Evolutionary conservation across 2,113 vertebrate genomes (phyloP).

Genomic region (Platichthys stellatus): DNA sequence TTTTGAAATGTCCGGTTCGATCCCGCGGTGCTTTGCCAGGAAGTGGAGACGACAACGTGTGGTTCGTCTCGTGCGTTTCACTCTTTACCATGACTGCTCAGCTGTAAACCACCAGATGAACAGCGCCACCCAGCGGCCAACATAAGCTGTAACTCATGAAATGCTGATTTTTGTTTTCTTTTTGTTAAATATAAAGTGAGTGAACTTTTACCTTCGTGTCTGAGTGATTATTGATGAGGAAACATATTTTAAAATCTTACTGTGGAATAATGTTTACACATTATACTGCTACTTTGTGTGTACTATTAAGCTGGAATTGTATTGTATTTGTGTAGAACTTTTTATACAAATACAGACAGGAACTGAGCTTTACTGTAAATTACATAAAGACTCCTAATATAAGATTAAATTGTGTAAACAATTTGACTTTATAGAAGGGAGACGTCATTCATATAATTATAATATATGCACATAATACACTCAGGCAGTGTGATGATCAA

Average conservation of each 20-base stretch:
- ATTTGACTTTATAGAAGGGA: too few species aligned
- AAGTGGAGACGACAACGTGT: conserved; percentile 92
- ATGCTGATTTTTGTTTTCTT: conserved; percentile 87
- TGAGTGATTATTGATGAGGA: conserved; percentile 10
- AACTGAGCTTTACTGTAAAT: too few species aligned
- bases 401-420: too few species aligned
- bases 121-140: conserved; percentile 88
- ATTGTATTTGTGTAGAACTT: too few species aligned
- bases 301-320: too few species aligned
- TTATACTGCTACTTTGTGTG: neutral
- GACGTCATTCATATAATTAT: too few species aligned
- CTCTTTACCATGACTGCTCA: conserved; percentile 88
- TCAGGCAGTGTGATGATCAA: too few species aligned
- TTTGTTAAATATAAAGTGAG: conserved; percentile 89
- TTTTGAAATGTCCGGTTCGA: conserved; percentile 58
- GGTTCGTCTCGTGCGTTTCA: conserved; percentile 82
- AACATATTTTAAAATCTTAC: neutral
- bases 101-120: conserved; percentile 85
- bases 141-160: conserved; percentile 94
- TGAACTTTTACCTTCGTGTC: conserved; percentile 75
- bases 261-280: neutral
- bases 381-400: too few species aligned
- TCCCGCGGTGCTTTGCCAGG: conserved; percentile 89
- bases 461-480: too few species aligned
- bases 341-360: neutral